Base-by-base conservation (phyloP, 2,113 vertebrate species). In the Nycticebus coucang region DNA sequence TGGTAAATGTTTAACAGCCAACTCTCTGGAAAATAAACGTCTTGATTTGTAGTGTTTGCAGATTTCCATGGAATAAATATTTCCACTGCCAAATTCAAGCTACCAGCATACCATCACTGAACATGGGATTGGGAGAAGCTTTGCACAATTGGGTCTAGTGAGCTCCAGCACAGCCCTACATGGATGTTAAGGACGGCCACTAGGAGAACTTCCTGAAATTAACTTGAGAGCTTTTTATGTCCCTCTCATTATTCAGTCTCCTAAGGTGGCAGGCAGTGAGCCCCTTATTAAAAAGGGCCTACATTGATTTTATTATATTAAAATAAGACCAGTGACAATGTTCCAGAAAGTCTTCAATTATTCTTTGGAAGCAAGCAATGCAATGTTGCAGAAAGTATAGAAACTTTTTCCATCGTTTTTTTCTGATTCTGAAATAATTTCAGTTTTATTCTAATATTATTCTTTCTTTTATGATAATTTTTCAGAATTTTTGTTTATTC, bases 281-380 rank as follows among this genome's bases (percentile, higher is more conserved):
- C 9, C 35, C 33, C 15, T 91, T 97, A 33, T 11, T 88, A 37
- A 60, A 93, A 96, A 87, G 59, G 28, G 18, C 12, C 33, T 59
- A 85, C 62, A 4, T 77, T 84, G 21, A n/a, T 85, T 95, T 85
- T 60, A 50, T 82, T 80, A 91, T 60, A 50, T 82, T 80, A 91
- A 94, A 94, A 85, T 68, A 77, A 68, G 74, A 74, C 21, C 30
- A 57, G n/a, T 79, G 26, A 86, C 87, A 83, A 21, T 55, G 5
- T 95, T 91, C 33, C 4, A 26, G 37, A 68, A 95, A 95, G 35
- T 57, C 50, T 87, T 87, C 79, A 95, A 84, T 71, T n/a, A 74
- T 30, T 77, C 80, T 80, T 69, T 85, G 64, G 89, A 87, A 84
- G 21, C 64, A 89, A 89, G 21, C 50, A 89, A 82, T 13, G 15